phyloP scores from a whole-genome alignment of 2,888 invertebrate species.

The Brenthis daphne region DNA sequence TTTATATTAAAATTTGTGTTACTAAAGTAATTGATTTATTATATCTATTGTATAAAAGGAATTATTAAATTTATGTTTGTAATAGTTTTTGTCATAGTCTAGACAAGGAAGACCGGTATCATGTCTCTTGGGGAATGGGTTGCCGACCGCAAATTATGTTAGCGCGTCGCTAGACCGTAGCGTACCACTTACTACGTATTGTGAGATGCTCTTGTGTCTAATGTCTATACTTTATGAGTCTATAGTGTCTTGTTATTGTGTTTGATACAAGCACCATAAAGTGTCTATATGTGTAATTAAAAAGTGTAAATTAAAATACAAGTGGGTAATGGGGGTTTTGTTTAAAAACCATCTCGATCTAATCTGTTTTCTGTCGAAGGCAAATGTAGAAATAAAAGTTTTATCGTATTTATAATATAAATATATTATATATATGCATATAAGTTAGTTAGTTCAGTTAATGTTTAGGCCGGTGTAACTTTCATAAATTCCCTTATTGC shows the following conservation, averaged over 20 bases:
- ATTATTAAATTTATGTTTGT: background rate
- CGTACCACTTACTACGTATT: constrained; percentile 52
- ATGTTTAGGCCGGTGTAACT: too few relatives aligned
- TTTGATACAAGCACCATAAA: background rate
- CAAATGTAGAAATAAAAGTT: too few relatives aligned
- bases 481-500: too few relatives aligned
- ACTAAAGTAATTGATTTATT: background rate
- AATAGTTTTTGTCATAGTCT: constrained; percentile 50
- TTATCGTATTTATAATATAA: too few relatives aligned
- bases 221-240: background rate
- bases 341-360: too few relatives aligned
- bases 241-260: constrained; percentile 11
- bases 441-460: too few relatives aligned
- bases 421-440: too few relatives aligned
- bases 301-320: too few relatives aligned
- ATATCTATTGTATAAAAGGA: background rate
- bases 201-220: constrained; percentile 5
- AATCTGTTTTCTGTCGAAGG: too few relatives aligned
- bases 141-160: constrained; percentile 73
- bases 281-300: too few relatives aligned
- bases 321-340: too few relatives aligned
- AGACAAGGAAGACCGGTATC: constrained; percentile 64
- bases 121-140: constrained; percentile 62
- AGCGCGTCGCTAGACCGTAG: constrained; percentile 63
- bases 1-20: background rate